Conservation (phyloP, 2,113 vertebrate species). For the Pterophyllum scalare region DNA sequence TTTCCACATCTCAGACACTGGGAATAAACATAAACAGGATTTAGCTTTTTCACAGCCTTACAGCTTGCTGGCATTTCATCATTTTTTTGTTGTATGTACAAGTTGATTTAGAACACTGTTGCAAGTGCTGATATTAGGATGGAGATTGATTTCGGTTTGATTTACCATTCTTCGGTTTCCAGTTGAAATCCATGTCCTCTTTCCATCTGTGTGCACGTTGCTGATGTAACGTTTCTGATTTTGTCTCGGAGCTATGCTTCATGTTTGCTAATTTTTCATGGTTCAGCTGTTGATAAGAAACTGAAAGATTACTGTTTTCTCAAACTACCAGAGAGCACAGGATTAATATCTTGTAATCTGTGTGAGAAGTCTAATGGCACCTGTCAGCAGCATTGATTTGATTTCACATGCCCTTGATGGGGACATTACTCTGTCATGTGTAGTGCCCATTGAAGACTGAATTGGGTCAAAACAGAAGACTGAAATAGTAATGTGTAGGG, state of each 20-base stretch:
- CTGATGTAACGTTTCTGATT: conserved; percentile 46
- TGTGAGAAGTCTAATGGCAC: not conserved
- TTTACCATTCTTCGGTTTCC: conserved; percentile 63
- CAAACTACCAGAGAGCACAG: not conserved
- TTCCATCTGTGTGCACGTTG: conserved; percentile 53
- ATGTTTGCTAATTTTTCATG: conserved; percentile 20
- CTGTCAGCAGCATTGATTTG: conserved; percentile 1
- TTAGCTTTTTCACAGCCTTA: conserved; percentile 80
- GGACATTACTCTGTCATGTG: not conserved
- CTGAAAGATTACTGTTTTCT: conserved; percentile 8
- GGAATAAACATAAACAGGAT: conserved; percentile 77
- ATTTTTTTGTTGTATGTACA: conserved; percentile 70
- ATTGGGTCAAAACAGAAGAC: not conserved
- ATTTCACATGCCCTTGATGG: not conserved
- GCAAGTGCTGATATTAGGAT: conserved; percentile 61
- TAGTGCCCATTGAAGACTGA: not conserved
- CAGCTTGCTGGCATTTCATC: conserved; percentile 82
- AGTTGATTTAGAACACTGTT: conserved; percentile 75
- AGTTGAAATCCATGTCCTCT: conserved; percentile 57
- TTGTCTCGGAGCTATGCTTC: conserved; percentile 40
- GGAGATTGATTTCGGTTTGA: conserved; percentile 62
- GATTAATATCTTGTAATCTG: not conserved
- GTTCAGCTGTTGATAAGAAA: not conserved
- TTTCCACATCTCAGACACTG: not conserved
- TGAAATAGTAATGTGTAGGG: conserved; percentile 9